phyloP scores from a whole-genome alignment of 1,140 invertebrate genomes.

The Bilobella aurantiaca region DNA sequence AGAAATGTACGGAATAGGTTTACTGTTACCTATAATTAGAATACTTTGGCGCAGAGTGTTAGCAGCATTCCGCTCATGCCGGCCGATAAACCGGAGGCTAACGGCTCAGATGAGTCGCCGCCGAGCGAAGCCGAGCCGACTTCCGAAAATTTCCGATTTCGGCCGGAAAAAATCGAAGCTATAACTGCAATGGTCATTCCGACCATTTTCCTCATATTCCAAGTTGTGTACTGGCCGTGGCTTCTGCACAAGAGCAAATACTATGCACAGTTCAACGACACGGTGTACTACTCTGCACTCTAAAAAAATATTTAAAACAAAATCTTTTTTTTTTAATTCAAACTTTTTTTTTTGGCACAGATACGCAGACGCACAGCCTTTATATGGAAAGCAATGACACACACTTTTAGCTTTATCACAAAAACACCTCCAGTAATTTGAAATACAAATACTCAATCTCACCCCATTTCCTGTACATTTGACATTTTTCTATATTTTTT shows the following conservation, averaged over 20 bases:
- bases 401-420: too few species aligned
- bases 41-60: too few species aligned
- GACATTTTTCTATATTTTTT: not conserved
- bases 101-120: not conserved
- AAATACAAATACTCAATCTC: too few species aligned
- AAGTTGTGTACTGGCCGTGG: conserved; percentile 25
- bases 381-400: not conserved
- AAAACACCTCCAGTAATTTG: not conserved
- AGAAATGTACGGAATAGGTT: too few species aligned
- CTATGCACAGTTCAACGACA: not conserved
- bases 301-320: not conserved
- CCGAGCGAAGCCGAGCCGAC: too few species aligned
- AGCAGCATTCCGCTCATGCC: too few species aligned
- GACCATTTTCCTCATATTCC: conserved; percentile 20
- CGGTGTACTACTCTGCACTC: not conserved
- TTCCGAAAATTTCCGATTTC: too few species aligned
- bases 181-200: conserved; percentile 20
- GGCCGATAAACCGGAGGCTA: too few species aligned
- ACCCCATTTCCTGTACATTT: not conserved
- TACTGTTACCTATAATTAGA: too few species aligned
- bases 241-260: conserved; percentile 5
- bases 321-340: too few species aligned
- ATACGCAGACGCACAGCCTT: not conserved
- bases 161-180: conserved; percentile 21
- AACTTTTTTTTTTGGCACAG: not conserved